Conservation (phyloP, 2,888 invertebrate genomes). For the Poecilus cupreus region DNA sequence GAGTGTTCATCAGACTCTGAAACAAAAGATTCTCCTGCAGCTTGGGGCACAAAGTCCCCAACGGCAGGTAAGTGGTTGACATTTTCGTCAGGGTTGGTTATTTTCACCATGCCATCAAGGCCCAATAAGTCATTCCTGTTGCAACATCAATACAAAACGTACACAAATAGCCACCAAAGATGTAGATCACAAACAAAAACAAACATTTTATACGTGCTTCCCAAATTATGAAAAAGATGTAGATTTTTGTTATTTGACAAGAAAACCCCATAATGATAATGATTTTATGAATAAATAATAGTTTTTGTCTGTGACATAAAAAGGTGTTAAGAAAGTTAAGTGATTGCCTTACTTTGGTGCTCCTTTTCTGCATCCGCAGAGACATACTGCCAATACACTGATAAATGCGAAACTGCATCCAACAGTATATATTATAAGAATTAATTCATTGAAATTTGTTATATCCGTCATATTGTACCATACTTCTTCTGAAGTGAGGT, state of each 20-base stretch:
- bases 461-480: slow-evolving; percentile 53
- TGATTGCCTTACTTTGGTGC: slow-evolving; percentile 80
- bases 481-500: slow-evolving; percentile 48
- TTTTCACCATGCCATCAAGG: slow-evolving; percentile 82
- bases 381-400: slow-evolving; percentile 79
- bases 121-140: slow-evolving; percentile 82
- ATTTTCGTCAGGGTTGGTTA: slow-evolving; percentile 81
- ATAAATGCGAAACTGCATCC: slow-evolving; percentile 71
- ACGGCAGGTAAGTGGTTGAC: slow-evolving; percentile 73
- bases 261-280: neutral
- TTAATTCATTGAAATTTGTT: slow-evolving; percentile 46
- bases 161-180: slow-evolving; percentile 42
- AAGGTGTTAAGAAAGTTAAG: slow-evolving; percentile 23
- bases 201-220: slow-evolving; percentile 64
- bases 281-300: neutral
- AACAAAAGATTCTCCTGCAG: slow-evolving; percentile 64
- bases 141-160: slow-evolving; percentile 51
- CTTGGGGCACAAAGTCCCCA: slow-evolving; percentile 66
- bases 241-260: neutral
- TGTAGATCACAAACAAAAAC: slow-evolving; percentile 64
- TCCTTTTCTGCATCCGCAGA: slow-evolving; percentile 82
- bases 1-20: slow-evolving; percentile 67
- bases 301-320: slow-evolving; percentile 25
- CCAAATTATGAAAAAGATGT: slow-evolving; percentile 28
- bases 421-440: slow-evolving; percentile 68